A percentile compares a stretch with the other conserved stretches of the same genome.
Conservation (phyloP, 2,888 invertebrate genomes). For the Dione vanillae region DNA sequence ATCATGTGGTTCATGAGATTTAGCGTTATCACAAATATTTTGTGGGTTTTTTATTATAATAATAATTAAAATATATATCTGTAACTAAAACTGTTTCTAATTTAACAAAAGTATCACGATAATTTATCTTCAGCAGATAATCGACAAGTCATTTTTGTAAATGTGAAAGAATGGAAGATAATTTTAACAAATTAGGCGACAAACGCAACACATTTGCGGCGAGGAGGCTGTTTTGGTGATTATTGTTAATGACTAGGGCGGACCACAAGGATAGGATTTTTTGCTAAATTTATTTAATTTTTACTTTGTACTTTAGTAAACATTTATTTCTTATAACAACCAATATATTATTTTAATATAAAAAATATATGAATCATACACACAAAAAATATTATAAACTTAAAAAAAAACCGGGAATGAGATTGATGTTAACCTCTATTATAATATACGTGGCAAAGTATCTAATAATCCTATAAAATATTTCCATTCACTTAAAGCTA, state of each 20-base stretch:
- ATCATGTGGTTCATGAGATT: no score
- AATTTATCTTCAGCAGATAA: constrained; percentile 72
- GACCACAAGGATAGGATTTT: constrained; percentile 53
- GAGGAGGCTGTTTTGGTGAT: constrained; percentile 53
- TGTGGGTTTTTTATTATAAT: no score
- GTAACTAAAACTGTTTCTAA: background rate
- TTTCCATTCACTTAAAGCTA: constrained; percentile 44
- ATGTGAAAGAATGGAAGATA: constrained; percentile 56
- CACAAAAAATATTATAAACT: background rate
- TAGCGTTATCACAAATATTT: no score
- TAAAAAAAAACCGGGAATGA: background rate
- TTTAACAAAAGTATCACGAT: constrained; percentile 54
- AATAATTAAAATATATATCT: no score
- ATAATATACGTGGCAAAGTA: constrained; percentile 35
- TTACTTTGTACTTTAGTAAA: background rate
- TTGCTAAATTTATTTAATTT: constrained; percentile 33
- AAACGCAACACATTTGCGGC: constrained; percentile 72
- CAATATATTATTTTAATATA: background rate
- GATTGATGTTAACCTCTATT: constrained; percentile 3
- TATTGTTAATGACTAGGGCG: constrained; percentile 64
- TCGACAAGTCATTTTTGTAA: constrained; percentile 77
- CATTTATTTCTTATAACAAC: background rate
- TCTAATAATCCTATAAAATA: constrained; percentile 45
- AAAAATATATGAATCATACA: constrained; percentile 12
- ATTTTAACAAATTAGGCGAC: constrained; percentile 82